phyloP scores from a whole-genome alignment of 2,797 vertebrate genomes.

The Peromyscus attwateri region DNA sequence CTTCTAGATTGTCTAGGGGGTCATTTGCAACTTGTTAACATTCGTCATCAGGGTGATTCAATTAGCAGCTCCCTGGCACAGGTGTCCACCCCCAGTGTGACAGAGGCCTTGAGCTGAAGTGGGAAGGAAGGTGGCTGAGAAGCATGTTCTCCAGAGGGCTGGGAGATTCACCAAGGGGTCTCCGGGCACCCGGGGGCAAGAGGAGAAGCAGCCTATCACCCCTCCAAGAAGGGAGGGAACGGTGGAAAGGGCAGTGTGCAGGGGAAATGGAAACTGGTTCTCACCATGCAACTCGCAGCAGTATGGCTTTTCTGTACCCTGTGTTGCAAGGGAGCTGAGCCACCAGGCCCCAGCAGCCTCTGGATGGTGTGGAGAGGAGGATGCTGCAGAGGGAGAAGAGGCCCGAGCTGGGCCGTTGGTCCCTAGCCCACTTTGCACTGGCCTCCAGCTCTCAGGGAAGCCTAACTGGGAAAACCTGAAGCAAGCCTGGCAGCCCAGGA shows the following conservation, averaged over 20 bases:
- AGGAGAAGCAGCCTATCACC: rapidly evolving
- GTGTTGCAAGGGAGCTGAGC: neutral
- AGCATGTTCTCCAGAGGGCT: neutral
- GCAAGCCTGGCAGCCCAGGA: neutral
- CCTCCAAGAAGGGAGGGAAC: no score
- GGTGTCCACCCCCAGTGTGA: rapidly evolving
- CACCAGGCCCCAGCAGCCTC: neutral
- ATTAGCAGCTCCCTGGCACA: conserved; percentile 67
- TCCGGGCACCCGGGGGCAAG: neutral
- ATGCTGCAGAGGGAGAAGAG: neutral
- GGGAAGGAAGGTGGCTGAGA: neutral
- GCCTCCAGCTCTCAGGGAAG: neutral
- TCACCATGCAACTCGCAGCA: neutral
- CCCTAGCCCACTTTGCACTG: neutral
- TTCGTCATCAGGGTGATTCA: conserved; percentile 84
- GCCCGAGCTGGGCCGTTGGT: neutral
- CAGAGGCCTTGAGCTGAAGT: neutral
- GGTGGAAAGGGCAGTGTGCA: rapidly evolving
- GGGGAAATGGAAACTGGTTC: neutral
- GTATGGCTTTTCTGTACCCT: neutral
- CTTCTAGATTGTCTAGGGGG: conserved; percentile 84
- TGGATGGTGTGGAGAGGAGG: neutral
- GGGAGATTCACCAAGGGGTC: no score
- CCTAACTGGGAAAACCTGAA: conserved; percentile 71
- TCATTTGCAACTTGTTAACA: conserved; percentile 86